phyloP scores from a whole-genome alignment of 2,797 vertebrate species.

The Pogoniulus pusillus region DNA sequence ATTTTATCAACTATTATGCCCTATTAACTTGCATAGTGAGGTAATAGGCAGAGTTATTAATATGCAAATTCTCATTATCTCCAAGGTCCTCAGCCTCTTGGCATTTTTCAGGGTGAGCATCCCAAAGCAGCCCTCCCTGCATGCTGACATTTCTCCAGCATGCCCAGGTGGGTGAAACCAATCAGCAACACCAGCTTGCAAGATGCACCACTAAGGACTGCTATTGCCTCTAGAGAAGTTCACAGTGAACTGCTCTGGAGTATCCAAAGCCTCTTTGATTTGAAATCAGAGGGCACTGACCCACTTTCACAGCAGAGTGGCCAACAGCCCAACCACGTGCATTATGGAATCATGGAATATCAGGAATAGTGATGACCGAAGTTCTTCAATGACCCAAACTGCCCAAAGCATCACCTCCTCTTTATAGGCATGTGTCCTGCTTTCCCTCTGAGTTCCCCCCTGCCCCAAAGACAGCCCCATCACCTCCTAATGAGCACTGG shows the following conservation, averaged over 20 bases:
- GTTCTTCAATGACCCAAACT: neutral
- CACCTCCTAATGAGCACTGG: neutral
- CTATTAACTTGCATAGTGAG: neutral
- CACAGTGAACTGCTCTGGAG: rapidly evolving
- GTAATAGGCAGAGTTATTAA: neutral
- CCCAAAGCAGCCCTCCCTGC: neutral
- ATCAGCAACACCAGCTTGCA: neutral
- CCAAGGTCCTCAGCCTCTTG: neutral
- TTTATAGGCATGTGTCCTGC: rapidly evolving
- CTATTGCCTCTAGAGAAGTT: neutral
- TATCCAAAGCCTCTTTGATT: neutral
- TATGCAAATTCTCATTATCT: constrained; percentile 48
- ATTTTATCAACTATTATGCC: neutral
- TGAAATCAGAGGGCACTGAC: neutral
- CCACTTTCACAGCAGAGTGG: neutral
- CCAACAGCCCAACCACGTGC: rapidly evolving
- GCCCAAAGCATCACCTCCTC: neutral
- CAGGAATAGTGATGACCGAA: rapidly evolving
- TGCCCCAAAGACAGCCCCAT: neutral
- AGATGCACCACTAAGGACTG: rapidly evolving
- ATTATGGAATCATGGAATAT: too few species aligned
- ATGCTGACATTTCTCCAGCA: neutral
- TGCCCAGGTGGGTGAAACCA: neutral
- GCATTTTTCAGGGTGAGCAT: too few species aligned
- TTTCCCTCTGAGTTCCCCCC: neutral